Base-by-base conservation (phyloP, 2,888 invertebrate genomes). In the Heliconius hortense region DNA sequence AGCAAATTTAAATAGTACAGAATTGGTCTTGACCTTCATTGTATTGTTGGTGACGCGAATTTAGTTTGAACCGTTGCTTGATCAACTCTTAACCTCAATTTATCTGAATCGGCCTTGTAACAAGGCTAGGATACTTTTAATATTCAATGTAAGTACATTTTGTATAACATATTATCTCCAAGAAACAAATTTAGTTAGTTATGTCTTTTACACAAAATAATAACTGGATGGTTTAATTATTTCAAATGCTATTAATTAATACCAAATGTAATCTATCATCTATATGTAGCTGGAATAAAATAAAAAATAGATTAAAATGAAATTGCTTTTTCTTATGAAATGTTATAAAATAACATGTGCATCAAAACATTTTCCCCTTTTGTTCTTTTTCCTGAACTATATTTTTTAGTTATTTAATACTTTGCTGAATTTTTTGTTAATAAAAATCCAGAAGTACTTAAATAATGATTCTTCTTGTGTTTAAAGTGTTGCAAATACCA, bases 1-100 rank as follows among this genome's bases (percentile, higher is more conserved):
- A 39, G 4, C 5, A 39, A 64, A 21, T 8, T 64, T 39, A 66
- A 66, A 66, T 24, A 66, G 39, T 24, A 66, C 39, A 66, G 24
- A 39, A 66, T 39, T 66, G 39, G 24, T 66, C 24, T 66, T 24
- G 66, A 66, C 66, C 66, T 66, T 39, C 66, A 31, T 63, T 28
- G 43, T 43, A 39, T 48, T 62, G 60, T 24, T n/a, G n/a, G 66
- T 15, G 39, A 71, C 64, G 21, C 28, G 70, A 35, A 35, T 15
- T 39, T n/a, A 69, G 53, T 69, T n/a, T n/a, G 4, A 26, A 68
- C 72, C 35, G 67, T 72, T 64, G 53, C 71, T 75, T 72, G 75
- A 72, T 72, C 39, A 59, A 48, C 59, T 72, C 24, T 21, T 72
- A 67, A 68, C 75, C 64, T 72, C 26, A 68, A 67, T 62, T 48